Conservation (phyloP, 1,140 invertebrate species). For the Drosophila quadrilineata region DNA sequence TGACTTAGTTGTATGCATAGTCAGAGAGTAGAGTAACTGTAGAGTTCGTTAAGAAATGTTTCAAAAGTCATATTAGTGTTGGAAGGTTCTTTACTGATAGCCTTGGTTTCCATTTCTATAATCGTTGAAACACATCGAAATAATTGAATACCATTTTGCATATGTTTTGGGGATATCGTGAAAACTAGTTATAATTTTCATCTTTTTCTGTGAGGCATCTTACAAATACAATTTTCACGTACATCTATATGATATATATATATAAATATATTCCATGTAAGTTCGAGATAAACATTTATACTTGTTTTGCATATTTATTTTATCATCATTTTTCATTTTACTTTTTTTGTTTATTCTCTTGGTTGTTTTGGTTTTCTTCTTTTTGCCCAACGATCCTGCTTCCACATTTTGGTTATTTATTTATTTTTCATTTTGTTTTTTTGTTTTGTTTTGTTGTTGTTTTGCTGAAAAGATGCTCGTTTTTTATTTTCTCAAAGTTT, state of each 20-base stretch:
- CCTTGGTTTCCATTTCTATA: conserved; percentile 48
- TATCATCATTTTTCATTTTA: conserved; percentile 8
- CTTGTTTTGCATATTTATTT: conserved; percentile 14
- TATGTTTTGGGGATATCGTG: conserved; percentile 18
- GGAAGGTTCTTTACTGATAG: conserved; percentile 80
- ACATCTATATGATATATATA: conserved; percentile 72
- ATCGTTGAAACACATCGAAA: conserved; percentile 6
- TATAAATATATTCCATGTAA: conserved; percentile 56
- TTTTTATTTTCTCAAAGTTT: conserved; percentile 68
- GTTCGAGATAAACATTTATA: conserved; percentile 54
- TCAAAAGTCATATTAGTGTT: conserved; percentile 28
- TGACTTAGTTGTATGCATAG: background rate
- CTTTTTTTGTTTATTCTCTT: too few relatives aligned
- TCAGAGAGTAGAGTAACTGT: conserved; percentile 21
- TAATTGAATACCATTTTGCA: conserved; percentile 58
- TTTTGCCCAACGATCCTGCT: conserved; percentile 75
- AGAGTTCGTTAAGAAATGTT: conserved; percentile 19
- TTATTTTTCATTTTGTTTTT: conserved; percentile 35
- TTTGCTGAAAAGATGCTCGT: conserved; percentile 52
- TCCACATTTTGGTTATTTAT: conserved; percentile 67
- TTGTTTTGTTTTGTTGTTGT: conserved; percentile 39
- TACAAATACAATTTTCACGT: too few relatives aligned
- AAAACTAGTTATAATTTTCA: conserved; percentile 39
- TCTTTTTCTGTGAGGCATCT: conserved; percentile 42
- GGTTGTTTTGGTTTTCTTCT: conserved; percentile 11